These are phyloP conservation scores for Diabrotica undecimpunctata DNA, from an alignment of 1,140 invertebrate genomes.

Conservation along the genomic window DNA sequence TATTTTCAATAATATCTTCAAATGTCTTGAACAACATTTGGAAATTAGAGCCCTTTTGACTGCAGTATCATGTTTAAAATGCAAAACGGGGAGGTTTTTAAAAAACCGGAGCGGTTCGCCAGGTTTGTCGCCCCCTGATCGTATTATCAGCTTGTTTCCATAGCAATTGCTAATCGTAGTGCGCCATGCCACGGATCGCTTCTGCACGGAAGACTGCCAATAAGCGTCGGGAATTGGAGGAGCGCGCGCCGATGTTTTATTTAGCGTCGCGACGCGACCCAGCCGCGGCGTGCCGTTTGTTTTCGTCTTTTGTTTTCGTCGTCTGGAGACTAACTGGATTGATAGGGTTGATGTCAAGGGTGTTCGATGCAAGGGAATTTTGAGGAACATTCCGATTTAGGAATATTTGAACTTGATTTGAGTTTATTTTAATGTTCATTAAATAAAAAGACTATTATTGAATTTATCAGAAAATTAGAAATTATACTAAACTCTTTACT, in stretches of 20 bases:
- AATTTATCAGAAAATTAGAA: no score
- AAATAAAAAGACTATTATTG: no score
- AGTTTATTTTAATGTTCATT: no score
- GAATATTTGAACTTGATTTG: no score
- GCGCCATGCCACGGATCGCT: constrained; percentile 42
- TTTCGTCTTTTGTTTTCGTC: not conserved
- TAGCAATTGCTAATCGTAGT: constrained; percentile 59
- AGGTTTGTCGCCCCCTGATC: constrained; percentile 44
- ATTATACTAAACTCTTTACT: no score
- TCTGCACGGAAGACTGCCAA: constrained; percentile 47
- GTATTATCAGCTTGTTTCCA: constrained; percentile 59
- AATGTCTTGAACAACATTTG: not conserved
- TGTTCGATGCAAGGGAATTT: no score
- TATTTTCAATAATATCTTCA: no score
- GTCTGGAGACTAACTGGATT: not conserved
- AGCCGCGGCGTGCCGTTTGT: constrained; percentile 3
- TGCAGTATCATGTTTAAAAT: constrained; percentile 30
- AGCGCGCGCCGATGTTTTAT: constrained; percentile 21
- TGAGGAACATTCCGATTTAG: no score
- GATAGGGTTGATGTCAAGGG: not conserved
- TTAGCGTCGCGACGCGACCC: not conserved
- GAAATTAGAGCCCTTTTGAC: not conserved
- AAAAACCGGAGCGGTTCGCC: constrained; percentile 26
- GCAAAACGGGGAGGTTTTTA: constrained; percentile 26
- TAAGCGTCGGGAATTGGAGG: constrained; percentile 30